A percentile compares a stretch with the other conserved stretches of the same genome.
These are phyloP conservation scores for Drosophila takahashii DNA, from an alignment of 1,140 invertebrate genomes.

Conservation along the genomic window DNA sequence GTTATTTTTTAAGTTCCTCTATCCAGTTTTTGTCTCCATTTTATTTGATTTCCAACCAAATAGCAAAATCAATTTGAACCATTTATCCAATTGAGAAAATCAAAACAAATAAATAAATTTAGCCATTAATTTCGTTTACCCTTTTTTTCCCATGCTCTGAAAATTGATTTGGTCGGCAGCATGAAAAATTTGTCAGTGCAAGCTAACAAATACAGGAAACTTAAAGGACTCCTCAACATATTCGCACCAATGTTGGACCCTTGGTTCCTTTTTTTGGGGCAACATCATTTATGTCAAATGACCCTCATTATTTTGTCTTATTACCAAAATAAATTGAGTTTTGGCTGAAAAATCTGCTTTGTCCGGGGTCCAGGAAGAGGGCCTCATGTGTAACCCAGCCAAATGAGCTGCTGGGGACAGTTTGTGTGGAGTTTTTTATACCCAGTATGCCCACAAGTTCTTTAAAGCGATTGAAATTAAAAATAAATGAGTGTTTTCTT, in stretches of 20 bases:
- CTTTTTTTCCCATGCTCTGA: neutral
- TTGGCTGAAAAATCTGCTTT: conserved; percentile 62
- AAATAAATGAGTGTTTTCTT: conserved; percentile 58
- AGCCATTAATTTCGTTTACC: conserved; percentile 4
- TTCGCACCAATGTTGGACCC: conserved; percentile 1
- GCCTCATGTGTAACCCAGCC: conserved; percentile 37
- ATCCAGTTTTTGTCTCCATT: neutral
- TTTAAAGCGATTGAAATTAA: conserved; percentile 54
- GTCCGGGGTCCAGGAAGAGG: neutral
- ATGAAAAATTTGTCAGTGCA: conserved; percentile 69
- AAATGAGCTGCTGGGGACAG: conserved; percentile 33
- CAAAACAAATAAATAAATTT: conserved; percentile 1
- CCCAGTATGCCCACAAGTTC: conserved; percentile 3
- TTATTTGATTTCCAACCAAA: neutral
- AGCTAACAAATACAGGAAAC: conserved; percentile 62
- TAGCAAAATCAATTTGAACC: neutral
- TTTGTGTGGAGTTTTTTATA: conserved; percentile 11
- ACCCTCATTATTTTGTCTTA: conserved; percentile 79
- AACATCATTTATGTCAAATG: conserved; percentile 77
- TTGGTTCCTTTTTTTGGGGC: conserved; percentile 5
- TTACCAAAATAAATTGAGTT: conserved; percentile 83
- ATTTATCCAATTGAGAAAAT: neutral
- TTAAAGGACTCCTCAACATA: conserved; percentile 49
- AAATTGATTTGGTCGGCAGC: conserved; percentile 22
- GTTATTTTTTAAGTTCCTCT: neutral